These are phyloP conservation scores for Todiramphus saurophagus DNA, from an alignment of 2,113 vertebrate genomes.

Conservation along the genomic window DNA sequence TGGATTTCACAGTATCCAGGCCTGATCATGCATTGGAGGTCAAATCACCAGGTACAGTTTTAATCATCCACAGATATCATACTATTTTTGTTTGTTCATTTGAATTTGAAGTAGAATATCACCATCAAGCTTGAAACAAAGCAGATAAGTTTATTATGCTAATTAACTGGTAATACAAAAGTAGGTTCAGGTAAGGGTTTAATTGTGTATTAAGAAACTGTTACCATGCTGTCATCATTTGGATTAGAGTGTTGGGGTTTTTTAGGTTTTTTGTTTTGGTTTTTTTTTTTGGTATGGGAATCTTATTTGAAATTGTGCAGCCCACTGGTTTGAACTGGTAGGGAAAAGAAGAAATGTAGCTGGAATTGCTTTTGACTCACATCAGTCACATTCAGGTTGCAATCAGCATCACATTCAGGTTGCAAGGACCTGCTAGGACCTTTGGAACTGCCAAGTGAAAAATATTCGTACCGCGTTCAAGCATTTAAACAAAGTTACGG, in stretches of 20 bases:
- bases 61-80: not conserved
- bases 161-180: not conserved
- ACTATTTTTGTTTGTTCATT: not conserved
- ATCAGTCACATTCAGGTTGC: not conserved
- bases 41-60: constrained; percentile 1
- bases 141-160: not conserved
- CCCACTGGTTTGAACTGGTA: not conserved
- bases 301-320: not conserved
- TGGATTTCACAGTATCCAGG: not conserved
- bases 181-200: not conserved
- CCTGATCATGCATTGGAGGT: not conserved
- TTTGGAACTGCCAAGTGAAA: not conserved
- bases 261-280: too few relatives aligned
- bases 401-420: not conserved
- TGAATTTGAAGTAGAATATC: not conserved
- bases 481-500: not conserved
- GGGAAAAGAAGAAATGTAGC: not conserved
- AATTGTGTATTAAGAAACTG: not conserved
- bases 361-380: not conserved
- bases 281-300: not conserved
- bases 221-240: not conserved
- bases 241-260: not conserved
- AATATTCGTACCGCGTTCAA: not conserved
- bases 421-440: not conserved
- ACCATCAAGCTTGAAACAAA: constrained; percentile 22